These are phyloP conservation scores for Parnassius mnemosyne DNA, from an alignment of 2,888 invertebrate species.

Conservation along the genomic window DNA sequence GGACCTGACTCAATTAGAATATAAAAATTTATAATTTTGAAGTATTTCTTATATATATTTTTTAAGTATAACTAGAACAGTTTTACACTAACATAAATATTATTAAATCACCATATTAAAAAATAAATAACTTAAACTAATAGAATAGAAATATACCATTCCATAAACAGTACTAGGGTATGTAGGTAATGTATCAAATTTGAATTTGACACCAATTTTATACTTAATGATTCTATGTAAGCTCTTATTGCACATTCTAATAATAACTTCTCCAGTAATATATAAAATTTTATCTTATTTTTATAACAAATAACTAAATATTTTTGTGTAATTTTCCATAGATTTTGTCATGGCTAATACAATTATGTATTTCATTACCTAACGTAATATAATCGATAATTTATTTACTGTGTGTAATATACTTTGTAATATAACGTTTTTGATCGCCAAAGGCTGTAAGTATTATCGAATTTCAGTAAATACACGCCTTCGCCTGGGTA, in stretches of 20 bases:
- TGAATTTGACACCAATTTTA: constrained; percentile 3
- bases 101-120: neutral
- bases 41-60: too few species aligned
- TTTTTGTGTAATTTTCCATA: constrained; percentile 17
- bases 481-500: constrained; percentile 99
- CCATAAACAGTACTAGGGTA: neutral
- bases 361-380: constrained; percentile 17
- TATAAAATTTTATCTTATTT: constrained; percentile 25
- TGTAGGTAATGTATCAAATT: neutral
- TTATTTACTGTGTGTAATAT: constrained; percentile 91
- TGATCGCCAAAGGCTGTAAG: constrained; percentile 98
- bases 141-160: neutral
- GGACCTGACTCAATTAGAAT: too few species aligned
- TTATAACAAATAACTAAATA: constrained; percentile 15
- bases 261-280: constrained; percentile 22
- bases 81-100: too few species aligned
- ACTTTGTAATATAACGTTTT: constrained; percentile 99
- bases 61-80: too few species aligned
- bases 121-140: constrained; percentile 7
- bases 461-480: constrained; percentile 99
- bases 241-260: constrained; percentile 22
- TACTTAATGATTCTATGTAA: constrained; percentile 16
- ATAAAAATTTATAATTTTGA: too few species aligned
- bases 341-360: constrained; percentile 46
- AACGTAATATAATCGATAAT: neutral